Evolutionary conservation across 2,888 invertebrate genomes (phyloP).

Genomic region (Limnephilus lunatus): DNA sequence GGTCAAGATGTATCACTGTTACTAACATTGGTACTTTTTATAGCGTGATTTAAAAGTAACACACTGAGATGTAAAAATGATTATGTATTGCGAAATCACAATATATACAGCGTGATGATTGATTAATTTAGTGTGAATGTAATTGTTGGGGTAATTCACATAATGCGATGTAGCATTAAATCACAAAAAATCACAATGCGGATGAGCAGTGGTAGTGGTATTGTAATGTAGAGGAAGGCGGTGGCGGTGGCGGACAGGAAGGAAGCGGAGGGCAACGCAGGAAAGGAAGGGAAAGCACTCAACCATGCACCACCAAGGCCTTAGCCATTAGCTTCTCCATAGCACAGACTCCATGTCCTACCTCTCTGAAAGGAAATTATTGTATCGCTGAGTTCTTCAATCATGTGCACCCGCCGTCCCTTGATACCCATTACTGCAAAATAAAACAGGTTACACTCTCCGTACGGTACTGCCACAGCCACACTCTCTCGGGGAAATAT

Average conservation of each 20-base stretch:
- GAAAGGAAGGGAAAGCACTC: slow-evolving; percentile 20
- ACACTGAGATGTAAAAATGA: not conserved
- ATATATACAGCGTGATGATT: not conserved
- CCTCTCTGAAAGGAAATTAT: slow-evolving; percentile 99
- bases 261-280: not conserved
- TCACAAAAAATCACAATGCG: slow-evolving; percentile 26
- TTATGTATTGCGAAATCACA: not conserved
- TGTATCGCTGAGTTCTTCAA: slow-evolving; percentile 98
- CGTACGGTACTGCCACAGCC: not conserved
- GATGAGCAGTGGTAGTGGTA: slow-evolving; percentile 2
- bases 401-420: slow-evolving; percentile 98
- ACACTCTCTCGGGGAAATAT: not conserved
- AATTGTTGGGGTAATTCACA: not conserved
- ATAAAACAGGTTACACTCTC: slow-evolving; percentile 72
- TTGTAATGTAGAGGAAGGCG: slow-evolving; percentile 28
- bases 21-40: not conserved
- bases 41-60: not conserved
- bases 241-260: not conserved
- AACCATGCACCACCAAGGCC: slow-evolving; percentile 56
- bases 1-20: not conserved
- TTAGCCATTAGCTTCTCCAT: slow-evolving; percentile 15
- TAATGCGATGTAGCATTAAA: not conserved
- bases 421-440: slow-evolving; percentile 98
- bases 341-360: slow-evolving; percentile 76
- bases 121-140: not conserved